Evolutionary conservation across 2,888 invertebrate genomes (phyloP).

Genomic region (Thysanoteuthis rhombus): DNA sequence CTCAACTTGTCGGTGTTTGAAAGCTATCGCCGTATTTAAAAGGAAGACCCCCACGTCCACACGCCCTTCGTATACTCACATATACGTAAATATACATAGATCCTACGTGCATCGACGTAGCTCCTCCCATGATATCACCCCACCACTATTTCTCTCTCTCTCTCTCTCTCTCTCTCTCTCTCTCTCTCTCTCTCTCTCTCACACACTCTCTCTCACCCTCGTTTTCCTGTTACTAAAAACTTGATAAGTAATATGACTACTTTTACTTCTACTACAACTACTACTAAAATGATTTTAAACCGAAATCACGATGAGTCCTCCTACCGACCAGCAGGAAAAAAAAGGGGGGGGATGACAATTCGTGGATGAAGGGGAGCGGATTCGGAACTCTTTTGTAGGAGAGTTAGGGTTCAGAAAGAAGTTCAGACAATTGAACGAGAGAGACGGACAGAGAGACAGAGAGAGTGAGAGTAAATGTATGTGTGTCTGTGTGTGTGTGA

Average conservation of each 20-base stretch:
- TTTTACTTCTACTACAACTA: background rate
- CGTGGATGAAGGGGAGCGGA: background rate
- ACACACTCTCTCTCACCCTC: no score
- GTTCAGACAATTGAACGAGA: background rate
- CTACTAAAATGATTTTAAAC: background rate
- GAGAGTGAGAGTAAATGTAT: background rate
- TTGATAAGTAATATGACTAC: conserved; percentile 1
- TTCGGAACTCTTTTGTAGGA: background rate
- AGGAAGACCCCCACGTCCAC: background rate
- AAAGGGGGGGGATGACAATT: background rate
- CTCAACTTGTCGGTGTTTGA: background rate
- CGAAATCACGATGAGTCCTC: background rate
- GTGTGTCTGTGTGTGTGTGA: no score
- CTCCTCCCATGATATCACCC: conserved; percentile 12
- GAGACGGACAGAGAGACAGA: no score
- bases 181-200: background rate
- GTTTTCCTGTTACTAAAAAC: background rate
- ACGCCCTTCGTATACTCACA: background rate
- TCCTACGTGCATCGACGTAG: background rate
- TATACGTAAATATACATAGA: background rate
- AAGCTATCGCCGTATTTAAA: background rate
- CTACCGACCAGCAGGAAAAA: background rate
- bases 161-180: background rate
- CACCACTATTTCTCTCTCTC: background rate
- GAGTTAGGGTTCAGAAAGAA: background rate